Conservation (phyloP, 2,888 invertebrate genomes). For the Ctena decussata region DNA sequence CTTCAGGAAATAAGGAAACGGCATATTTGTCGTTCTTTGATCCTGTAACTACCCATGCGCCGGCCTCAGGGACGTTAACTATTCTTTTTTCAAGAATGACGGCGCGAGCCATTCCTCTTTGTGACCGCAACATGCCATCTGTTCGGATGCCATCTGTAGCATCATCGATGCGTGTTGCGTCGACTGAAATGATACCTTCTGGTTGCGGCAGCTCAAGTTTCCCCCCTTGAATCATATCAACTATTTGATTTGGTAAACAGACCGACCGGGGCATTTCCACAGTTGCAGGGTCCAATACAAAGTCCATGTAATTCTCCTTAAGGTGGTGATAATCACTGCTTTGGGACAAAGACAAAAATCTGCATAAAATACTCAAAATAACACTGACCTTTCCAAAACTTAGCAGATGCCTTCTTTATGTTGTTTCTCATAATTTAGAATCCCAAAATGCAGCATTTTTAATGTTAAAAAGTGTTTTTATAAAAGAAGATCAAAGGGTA, state of each 20-base stretch:
- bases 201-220: background rate
- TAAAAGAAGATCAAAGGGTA: too few species aligned
- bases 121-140: background rate
- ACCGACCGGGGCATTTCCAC: background rate
- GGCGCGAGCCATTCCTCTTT: background rate
- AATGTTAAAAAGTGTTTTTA: too few species aligned
- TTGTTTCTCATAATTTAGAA: too few species aligned
- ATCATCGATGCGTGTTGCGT: background rate
- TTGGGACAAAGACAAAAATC: too few species aligned
- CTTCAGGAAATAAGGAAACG: background rate
- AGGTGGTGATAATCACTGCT: too few species aligned
- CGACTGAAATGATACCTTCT: background rate
- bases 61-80: background rate
- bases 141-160: background rate
- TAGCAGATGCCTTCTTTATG: too few species aligned
- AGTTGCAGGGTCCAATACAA: background rate
- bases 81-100: background rate
- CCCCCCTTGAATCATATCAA: background rate
- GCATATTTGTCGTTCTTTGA: background rate
- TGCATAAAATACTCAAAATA: too few species aligned
- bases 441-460: too few species aligned
- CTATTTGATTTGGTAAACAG: background rate
- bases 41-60: background rate
- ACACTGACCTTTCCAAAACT: too few species aligned
- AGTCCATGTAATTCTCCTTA: background rate